phyloP scores from a whole-genome alignment of 2,113 vertebrate genomes.

The Alouatta palliata region DNA sequence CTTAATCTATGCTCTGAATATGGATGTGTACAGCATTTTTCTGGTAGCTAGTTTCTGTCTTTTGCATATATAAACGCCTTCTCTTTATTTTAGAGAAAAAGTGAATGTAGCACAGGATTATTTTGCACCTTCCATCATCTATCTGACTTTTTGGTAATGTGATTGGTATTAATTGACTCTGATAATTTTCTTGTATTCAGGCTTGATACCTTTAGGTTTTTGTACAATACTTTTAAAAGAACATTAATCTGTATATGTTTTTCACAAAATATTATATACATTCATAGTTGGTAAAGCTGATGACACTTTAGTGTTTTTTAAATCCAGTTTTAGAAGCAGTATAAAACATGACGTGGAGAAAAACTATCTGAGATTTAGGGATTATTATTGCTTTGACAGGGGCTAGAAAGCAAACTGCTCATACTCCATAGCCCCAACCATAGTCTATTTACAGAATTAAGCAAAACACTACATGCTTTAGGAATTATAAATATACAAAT shows the following conservation, averaged over 20 bases:
- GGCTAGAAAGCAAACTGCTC: constrained; percentile 47
- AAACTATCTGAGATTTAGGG: constrained; percentile 62
- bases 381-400: constrained; percentile 40
- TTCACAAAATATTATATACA: neutral
- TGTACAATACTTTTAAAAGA: neutral
- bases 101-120: neutral
- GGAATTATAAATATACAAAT: neutral
- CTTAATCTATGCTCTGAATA: constrained; percentile 61
- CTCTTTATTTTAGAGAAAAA: neutral
- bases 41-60: constrained; percentile 50
- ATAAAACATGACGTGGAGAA: neutral
- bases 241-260: neutral
- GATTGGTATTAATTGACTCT: neutral
- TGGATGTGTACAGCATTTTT: constrained; percentile 45
- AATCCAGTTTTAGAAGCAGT: constrained; percentile 56
- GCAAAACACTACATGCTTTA: neutral
- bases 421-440: constrained; percentile 37
- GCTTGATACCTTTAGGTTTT: neutral
- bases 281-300: constrained; percentile 38
- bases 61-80: constrained; percentile 37
- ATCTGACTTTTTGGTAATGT: neutral
- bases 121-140: neutral
- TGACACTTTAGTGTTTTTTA: constrained; percentile 47
- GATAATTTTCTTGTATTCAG: neutral
- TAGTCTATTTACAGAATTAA: constrained; percentile 59